A percentile compares a stretch with the other conserved stretches of the same genome.
phyloP scores from a whole-genome alignment of 2,113 vertebrate species.

The Scophthalmus maximus region DNA sequence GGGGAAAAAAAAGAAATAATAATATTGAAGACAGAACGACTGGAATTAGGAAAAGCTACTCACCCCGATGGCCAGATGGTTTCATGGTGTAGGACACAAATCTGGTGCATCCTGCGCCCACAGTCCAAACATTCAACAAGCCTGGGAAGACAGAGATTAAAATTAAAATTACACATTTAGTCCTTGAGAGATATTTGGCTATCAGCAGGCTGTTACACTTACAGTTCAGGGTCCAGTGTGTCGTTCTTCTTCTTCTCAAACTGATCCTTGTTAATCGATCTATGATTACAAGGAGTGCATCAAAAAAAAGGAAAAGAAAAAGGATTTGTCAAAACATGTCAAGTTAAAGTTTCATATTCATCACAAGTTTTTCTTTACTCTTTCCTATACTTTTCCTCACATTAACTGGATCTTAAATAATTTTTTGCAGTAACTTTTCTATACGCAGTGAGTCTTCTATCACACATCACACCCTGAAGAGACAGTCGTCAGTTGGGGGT shows the following conservation, averaged over 20 bases:
- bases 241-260: conserved; percentile 99
- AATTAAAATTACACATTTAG: not conserved
- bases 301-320: not conserved
- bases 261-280: conserved; percentile 98
- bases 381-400: not conserved
- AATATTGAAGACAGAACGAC: not conserved
- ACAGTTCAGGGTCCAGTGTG: conserved; percentile 98
- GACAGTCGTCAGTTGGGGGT: too few relatives aligned
- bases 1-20: not conserved
- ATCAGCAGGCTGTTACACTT: conserved; percentile 71
- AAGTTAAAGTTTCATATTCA: not conserved
- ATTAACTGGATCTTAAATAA: not conserved
- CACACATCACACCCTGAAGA: too few relatives aligned
- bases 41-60: conserved; percentile 50
- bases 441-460: too few relatives aligned
- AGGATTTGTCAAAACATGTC: not conserved
- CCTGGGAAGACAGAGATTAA: conserved; percentile 77
- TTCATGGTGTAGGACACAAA: conserved; percentile 97
- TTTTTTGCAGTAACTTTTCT: not conserved
- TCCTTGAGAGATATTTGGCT: not conserved
- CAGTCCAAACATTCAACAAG: conserved; percentile 98
- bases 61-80: conserved; percentile 96
- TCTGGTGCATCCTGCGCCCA: conserved; percentile 98
- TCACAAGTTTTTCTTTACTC: not conserved
- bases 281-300: conserved; percentile 66